Percentiles rank a stretch among this genome's conserved stretches.
Evolutionary conservation across 2,113 vertebrate genomes (phyloP).

Genomic region (Misgurnus mizolepis): DNA sequence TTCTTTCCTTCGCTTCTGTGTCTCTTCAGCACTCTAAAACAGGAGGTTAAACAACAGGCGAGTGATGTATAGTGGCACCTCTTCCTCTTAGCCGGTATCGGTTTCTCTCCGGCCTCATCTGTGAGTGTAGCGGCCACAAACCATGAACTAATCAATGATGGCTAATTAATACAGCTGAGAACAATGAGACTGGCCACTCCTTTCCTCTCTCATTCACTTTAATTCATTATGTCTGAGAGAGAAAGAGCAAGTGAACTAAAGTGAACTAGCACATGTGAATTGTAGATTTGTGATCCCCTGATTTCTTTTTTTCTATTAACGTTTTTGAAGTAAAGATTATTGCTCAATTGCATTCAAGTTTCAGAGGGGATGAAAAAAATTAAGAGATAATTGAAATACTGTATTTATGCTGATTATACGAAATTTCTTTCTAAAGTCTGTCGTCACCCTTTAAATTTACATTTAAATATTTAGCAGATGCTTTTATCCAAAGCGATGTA

Average conservation of each 20-base stretch:
- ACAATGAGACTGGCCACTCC: constrained; percentile 1
- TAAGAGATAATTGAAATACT: too few species aligned
- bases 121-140: constrained; percentile 13
- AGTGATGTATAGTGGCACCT: constrained; percentile 14
- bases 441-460: too few species aligned
- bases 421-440: too few species aligned
- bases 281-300: constrained; percentile 8
- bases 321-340: constrained; percentile 3
- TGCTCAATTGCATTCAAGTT: constrained; percentile 26
- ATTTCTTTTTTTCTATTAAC: background rate
- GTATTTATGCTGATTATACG: too few species aligned
- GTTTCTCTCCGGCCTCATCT: background rate
- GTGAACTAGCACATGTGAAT: background rate
- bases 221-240: constrained; percentile 9
- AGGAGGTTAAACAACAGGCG: constrained; percentile 29
- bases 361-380: background rate
- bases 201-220: background rate
- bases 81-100: background rate
- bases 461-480: too few species aligned
- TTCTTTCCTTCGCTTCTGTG: background rate
- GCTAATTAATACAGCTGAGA: constrained; percentile 32
- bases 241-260: background rate
- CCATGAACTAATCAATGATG: constrained; percentile 25
- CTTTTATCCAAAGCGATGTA: too few species aligned
- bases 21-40: constrained; percentile 25